Conservation (phyloP, 64 coral and sea anemone species). For the Pachyseris speciosa region DNA sequence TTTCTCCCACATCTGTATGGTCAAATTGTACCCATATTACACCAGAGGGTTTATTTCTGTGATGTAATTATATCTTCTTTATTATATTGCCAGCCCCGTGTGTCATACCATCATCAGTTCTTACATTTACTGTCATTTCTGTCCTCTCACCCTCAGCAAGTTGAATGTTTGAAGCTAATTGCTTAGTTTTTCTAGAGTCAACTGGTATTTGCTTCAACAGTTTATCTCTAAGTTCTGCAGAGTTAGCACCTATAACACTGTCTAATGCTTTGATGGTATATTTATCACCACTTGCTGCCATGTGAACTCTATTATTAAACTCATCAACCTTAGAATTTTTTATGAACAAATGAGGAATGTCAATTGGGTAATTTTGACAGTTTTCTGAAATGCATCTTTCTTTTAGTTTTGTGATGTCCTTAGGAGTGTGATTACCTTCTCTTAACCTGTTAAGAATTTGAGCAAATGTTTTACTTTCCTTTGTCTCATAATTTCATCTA, state of each 20-base stretch:
- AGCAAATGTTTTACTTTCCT: conserved; percentile 74
- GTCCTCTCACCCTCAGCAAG: conserved; percentile 62
- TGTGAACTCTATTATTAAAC: conserved; percentile 50
- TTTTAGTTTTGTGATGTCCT: conserved; percentile 51
- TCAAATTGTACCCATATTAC: conserved; percentile 73
- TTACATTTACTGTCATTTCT: conserved; percentile 59
- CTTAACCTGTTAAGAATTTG: conserved; percentile 62
- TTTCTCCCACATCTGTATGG: conserved; percentile 28
- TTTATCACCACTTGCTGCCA: neutral
- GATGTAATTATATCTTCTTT: conserved; percentile 18
- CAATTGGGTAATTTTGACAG: conserved; percentile 1
- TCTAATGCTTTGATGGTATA: conserved; percentile 57
- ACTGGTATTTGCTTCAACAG: conserved; percentile 48
- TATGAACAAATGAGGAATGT: conserved; percentile 55
- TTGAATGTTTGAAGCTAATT: conserved; percentile 38
- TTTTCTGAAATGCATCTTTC: conserved; percentile 45
- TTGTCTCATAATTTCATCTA: conserved; percentile 73
- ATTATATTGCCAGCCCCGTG: conserved; percentile 59
- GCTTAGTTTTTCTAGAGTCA: conserved; percentile 64
- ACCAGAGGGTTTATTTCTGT: conserved; percentile 47
- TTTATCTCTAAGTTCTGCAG: conserved; percentile 57
- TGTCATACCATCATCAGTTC: conserved; percentile 69
- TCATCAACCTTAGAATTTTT: conserved; percentile 58
- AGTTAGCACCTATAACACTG: conserved; percentile 64
- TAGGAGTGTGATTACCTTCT: conserved; percentile 62